phyloP scores from a whole-genome alignment of 1,140 invertebrate species.

The Ceratosolen solmsi region DNA sequence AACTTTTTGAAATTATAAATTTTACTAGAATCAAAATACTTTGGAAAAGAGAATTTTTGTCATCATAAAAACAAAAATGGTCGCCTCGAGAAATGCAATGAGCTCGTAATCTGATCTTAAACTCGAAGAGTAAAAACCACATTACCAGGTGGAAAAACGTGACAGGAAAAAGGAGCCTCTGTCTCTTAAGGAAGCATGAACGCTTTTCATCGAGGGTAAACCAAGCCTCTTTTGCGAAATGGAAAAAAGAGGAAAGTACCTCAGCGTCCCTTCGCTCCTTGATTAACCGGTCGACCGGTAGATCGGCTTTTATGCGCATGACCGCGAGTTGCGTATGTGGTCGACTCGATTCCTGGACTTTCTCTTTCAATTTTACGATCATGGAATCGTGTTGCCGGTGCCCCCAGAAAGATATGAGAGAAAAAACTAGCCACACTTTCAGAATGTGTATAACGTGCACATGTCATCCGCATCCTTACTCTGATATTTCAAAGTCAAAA shows the following conservation, averaged over 20 bases:
- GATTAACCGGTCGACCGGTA: conserved; percentile 43
- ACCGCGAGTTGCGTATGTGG: background rate
- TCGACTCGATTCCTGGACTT: conserved; percentile 38
- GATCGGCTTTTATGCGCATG: conserved; percentile 29
- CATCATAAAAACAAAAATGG: background rate
- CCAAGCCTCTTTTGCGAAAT: background rate
- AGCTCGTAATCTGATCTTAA: conserved; percentile 10
- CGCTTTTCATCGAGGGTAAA: conserved; percentile 16
- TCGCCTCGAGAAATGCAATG: conserved; percentile 6
- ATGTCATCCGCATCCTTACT: conserved; percentile 28
- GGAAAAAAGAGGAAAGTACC: conserved; percentile 48
- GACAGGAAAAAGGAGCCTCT: background rate
- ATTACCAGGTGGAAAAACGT: conserved; percentile 19
- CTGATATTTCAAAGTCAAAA: background rate
- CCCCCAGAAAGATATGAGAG: conserved; percentile 18
- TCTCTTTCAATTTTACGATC: conserved; percentile 43
- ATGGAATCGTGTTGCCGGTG: background rate
- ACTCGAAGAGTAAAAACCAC: background rate
- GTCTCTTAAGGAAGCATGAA: background rate
- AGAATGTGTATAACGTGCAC: conserved; percentile 28
- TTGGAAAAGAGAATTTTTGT: background rate
- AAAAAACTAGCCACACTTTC: conserved; percentile 7
- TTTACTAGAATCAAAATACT: background rate
- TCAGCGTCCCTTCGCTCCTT: conserved; percentile 2
- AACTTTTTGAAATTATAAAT: background rate